Percentiles rank a stretch among this genome's conserved stretches.
These are phyloP conservation scores for Pterocles orientalis DNA, from an alignment of 2,113 vertebrate species.

Conservation along the genomic window DNA sequence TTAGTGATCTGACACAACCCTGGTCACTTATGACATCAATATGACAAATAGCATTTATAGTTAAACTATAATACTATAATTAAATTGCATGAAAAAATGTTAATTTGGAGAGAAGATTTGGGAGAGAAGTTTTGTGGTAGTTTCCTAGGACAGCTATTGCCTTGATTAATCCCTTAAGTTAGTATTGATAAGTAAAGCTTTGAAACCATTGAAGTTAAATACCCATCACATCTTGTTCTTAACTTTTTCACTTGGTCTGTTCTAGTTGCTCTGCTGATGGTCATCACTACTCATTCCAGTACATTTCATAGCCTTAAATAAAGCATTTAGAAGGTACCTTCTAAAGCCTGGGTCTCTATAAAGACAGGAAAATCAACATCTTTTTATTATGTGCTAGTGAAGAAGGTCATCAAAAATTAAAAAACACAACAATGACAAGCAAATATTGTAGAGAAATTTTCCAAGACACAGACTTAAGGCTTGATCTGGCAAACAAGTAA, in stretches of 20 bases:
- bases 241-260: not conserved
- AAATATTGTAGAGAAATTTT: not conserved
- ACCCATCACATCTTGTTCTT: not conserved
- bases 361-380: not conserved
- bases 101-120: not conserved
- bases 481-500: not conserved
- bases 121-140: not conserved
- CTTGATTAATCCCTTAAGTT: not conserved
- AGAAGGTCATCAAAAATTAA: not conserved
- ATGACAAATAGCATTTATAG: not conserved
- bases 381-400: not conserved
- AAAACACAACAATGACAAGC: not conserved
- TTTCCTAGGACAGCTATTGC: not conserved
- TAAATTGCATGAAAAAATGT: not conserved
- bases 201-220: not conserved
- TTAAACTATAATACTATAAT: not conserved
- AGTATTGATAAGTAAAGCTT: not conserved
- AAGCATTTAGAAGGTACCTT: not conserved
- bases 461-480: not conserved
- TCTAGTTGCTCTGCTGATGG: not conserved
- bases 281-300: not conserved
- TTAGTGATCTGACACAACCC: not conserved
- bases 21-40: not conserved
- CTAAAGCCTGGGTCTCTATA: not conserved
- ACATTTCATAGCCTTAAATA: not conserved